Base-by-base conservation (phyloP, 2,113 vertebrate species). In the Acinonyx jubatus region DNA sequence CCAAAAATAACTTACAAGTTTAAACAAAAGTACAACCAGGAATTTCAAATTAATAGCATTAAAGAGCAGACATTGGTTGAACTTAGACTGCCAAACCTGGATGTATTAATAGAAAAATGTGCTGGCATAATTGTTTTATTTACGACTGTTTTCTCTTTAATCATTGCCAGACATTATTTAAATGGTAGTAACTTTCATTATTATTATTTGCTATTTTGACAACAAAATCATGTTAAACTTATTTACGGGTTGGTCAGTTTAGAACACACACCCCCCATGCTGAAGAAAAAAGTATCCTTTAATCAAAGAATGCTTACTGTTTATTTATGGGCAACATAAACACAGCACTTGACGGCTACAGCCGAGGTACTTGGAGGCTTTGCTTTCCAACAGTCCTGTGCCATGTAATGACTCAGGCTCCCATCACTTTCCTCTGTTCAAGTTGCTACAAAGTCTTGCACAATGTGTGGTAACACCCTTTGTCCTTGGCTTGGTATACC, bases 31-130 rank as follows among this genome's bases (percentile, higher is more conserved):
- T 25, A 31, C 11, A 68, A 93, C 18, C 19, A 41, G 27, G 63
- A 52, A 61, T 71, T 88, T 94, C 21, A 95, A 88, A 73, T 57
- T 74, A 66, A 89, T 86, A 52, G 68, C 69, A 91, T 97, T 79
- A 45, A 85, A 50, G 55, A 89, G 38, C 5, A 94, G 36, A 71
- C 78, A 89, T 31, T 85, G 1, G 29, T 38, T 89, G 50, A 97
- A 88, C 19, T 96, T 76, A 65, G 57, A 80, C 69, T 91, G 55
- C 31, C 73, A 85, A 10, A 48, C 15, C 11, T 90, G 33, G 36
- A 3, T 91, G 3, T 92, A 48, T 81, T 89, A 80, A 29, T 92
- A 36, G 9, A 76, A 96, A 76, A 41, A 38, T 38, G 7, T 57
- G 27, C 18, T 93, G 68, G 5, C 19, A 73, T 45, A 78, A 52